A percentile compares a stretch with the other conserved stretches of the same genome.
Evolutionary conservation across 2,888 invertebrate genomes (phyloP).

Genomic region (Bimastos eiseni): DNA sequence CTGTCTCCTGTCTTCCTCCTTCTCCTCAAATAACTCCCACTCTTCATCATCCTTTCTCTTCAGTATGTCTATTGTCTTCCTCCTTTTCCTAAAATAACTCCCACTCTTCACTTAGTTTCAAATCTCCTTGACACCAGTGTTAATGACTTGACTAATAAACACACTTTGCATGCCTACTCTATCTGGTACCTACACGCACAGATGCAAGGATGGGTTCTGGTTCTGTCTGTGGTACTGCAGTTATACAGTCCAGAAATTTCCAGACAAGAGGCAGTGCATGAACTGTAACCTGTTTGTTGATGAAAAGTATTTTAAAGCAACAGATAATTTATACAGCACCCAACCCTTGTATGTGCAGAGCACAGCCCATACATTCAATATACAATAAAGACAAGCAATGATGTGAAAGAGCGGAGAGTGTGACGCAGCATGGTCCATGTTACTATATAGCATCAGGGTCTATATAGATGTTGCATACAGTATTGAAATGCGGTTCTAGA

Average conservation of each 20-base stretch:
- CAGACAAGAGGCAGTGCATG: not conserved
- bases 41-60: not conserved
- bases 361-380: not conserved
- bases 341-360: not conserved
- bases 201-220: not conserved
- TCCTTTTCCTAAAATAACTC: not conserved
- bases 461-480: too few species aligned
- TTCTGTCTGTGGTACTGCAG: not conserved
- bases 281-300: not conserved
- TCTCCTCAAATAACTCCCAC: too few species aligned
- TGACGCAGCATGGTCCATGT: too few species aligned
- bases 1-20: too few species aligned
- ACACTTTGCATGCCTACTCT: not conserved
- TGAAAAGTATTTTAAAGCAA: not conserved
- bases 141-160: not conserved
- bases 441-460: too few species aligned
- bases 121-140: not conserved
- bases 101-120: not conserved
- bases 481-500: too few species aligned
- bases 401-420: too few species aligned
- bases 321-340: not conserved
- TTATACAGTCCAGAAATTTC: not conserved
- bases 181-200: not conserved
- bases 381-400: too few species aligned
- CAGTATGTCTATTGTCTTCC: too few species aligned